phyloP scores from a whole-genome alignment of 2,113 vertebrate species.

The Anguilla rostrata region DNA sequence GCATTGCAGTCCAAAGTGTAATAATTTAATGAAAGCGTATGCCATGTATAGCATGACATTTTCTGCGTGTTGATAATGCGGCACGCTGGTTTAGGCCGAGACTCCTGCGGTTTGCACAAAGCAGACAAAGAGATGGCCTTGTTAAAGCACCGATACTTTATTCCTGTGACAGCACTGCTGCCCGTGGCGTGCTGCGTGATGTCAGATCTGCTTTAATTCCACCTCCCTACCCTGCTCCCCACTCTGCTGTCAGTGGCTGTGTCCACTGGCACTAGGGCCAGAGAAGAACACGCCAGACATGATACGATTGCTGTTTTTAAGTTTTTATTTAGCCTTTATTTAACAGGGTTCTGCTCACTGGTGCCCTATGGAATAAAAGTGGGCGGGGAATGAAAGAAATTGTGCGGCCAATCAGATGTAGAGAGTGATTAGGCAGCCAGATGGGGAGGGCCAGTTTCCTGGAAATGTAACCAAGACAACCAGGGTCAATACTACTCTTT shows the following conservation, averaged over 20 bases:
- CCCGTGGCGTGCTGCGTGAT: not conserved
- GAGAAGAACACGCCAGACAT: not conserved
- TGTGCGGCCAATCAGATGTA: too few relatives aligned
- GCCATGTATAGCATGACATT: not conserved
- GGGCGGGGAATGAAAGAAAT: too few relatives aligned
- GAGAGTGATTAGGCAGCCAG: too few relatives aligned
- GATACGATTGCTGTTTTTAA: not conserved
- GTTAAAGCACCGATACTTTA: not conserved
- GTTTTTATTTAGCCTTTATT: not conserved
- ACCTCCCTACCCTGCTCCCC: not conserved
- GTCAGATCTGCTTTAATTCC: not conserved
- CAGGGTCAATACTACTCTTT: too few relatives aligned
- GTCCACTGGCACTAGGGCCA: not conserved
- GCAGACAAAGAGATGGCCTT: not conserved
- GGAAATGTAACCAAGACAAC: too few relatives aligned
- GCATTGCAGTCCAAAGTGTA: not conserved
- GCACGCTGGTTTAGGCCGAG: not conserved
- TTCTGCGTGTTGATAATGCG: not conserved
- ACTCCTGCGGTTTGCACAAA: not conserved
- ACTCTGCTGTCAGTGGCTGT: not conserved
- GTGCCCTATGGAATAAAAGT: too few relatives aligned
- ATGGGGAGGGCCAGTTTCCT: too few relatives aligned
- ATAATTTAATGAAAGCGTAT: not conserved
- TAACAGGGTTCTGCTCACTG: too few relatives aligned
- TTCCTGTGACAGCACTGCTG: too few relatives aligned